Base-by-base conservation (phyloP, 2,113 vertebrate species). In the Azemiops feae region DNA sequence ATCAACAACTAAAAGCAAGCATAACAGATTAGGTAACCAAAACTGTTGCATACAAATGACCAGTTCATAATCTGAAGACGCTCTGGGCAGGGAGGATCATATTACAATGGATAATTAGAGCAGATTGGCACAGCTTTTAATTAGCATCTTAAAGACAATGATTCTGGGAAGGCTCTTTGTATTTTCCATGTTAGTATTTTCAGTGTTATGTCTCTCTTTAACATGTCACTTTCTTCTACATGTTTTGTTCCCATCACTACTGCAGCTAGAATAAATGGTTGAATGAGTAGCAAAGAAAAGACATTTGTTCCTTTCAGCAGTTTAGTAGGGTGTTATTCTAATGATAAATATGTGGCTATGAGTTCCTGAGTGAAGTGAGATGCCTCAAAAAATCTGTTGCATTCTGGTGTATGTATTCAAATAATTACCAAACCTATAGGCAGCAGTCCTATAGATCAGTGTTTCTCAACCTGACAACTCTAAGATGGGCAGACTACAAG, bases 1-100 rank as follows among this genome's bases (percentile, higher is more conserved):
- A 96, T 96, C 91, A 96, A 97, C 96, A 95, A 96, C 96, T 96
- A 94, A 96, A 88, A 89, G 85, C 43, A 94, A 90, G 95, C 96
- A 96, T 94, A 92, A 60, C 94, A 58, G 53, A 91, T 93, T 95
- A 96, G 93, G 95, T 95, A 97, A 96, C 95, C 45, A 91, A 96
- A 94, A 86, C 20, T 54, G 93, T 74, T 69, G 91, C 88, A 54
- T 94, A 90, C 93, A 96, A 95, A 1, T 92, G 92, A 88, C 90
- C 58, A 18, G 22, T 27, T 22, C 69, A 54, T 53, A 22, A 55
- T 22, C 39, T 85, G 34, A 53, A 91, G 25, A 53, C 87, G 53
- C 85, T 22, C 81, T 50, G 39, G 91, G 69, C n/a, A 88, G 58
- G 94, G 88, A 96, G 92, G 93, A 69, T 18, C 90, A 25, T 1